Conservation (phyloP, 2,888 invertebrate genomes). For the Glyphotaelius pellucidus region DNA sequence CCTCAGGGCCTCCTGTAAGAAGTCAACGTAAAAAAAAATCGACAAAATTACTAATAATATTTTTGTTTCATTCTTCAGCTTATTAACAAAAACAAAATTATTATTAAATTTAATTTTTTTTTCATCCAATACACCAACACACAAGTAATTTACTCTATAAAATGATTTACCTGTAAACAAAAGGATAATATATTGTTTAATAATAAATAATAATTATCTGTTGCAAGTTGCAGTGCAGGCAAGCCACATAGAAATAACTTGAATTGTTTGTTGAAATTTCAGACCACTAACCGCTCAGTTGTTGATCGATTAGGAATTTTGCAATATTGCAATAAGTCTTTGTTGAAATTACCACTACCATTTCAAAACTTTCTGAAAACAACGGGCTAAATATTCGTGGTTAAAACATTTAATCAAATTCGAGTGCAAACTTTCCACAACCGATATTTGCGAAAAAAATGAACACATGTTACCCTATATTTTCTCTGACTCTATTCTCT, state of each 20-base stretch:
- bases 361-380: not conserved
- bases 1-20: too few relatives aligned
- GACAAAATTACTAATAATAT: too few relatives aligned
- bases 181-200: not conserved
- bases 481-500: too few relatives aligned
- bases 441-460: too few relatives aligned
- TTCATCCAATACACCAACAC: too few relatives aligned
- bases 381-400: not conserved
- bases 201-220: not conserved
- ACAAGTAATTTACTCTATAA: too few relatives aligned
- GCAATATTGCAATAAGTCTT: not conserved
- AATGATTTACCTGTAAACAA: too few relatives aligned
- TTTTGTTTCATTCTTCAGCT: too few relatives aligned
- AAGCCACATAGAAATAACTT: slow-evolving; percentile 7
- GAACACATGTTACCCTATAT: too few relatives aligned
- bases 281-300: slow-evolving; percentile 1
- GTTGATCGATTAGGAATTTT: not conserved
- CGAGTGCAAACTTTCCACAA: not conserved
- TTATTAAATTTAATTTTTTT: too few relatives aligned
- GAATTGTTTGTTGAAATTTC: not conserved
- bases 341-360: not conserved
- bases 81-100: too few relatives aligned
- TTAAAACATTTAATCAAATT: not conserved
- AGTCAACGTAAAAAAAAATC: too few relatives aligned
- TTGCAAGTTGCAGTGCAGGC: not conserved